Conservation (phyloP, 2,113 vertebrate genomes). For the Engystomops pustulosus region DNA sequence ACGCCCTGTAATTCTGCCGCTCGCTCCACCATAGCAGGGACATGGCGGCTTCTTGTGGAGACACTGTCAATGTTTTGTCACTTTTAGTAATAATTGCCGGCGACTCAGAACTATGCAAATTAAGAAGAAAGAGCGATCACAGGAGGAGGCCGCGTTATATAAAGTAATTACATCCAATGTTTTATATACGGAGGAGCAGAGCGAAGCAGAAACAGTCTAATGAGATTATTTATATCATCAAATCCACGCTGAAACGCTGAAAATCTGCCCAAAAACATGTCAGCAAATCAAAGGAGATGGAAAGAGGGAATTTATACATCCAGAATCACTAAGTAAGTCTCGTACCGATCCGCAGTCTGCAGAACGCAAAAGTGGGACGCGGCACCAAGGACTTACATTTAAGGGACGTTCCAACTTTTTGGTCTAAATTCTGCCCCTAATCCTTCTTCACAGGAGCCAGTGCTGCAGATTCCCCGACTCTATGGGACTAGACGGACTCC, state of each 20-base stretch:
- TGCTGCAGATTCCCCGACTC: no score
- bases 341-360: background rate
- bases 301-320: background rate
- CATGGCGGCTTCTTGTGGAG: background rate
- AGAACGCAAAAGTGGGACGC: background rate
- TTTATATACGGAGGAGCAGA: background rate
- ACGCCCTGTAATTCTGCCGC: background rate
- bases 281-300: constrained; percentile 4
- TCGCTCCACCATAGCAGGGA: background rate
- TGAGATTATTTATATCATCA: constrained; percentile 28
- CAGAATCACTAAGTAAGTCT: background rate
- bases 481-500: no score
- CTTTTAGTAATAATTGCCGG: constrained; percentile 19
- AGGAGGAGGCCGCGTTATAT: constrained; percentile 14
- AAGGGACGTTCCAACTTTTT: background rate
- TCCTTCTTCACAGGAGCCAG: no score
- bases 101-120: constrained; percentile 11
- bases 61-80: constrained; percentile 13
- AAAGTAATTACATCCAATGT: constrained; percentile 26
- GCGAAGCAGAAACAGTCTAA: constrained; percentile 25
- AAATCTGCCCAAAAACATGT: constrained; percentile 6
- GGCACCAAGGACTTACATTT: background rate
- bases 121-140: constrained; percentile 15
- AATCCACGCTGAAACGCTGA: background rate
- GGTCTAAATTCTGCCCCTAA: no score